phyloP scores from a whole-genome alignment of 2,888 invertebrate genomes.

The Athrips mouffetella region DNA sequence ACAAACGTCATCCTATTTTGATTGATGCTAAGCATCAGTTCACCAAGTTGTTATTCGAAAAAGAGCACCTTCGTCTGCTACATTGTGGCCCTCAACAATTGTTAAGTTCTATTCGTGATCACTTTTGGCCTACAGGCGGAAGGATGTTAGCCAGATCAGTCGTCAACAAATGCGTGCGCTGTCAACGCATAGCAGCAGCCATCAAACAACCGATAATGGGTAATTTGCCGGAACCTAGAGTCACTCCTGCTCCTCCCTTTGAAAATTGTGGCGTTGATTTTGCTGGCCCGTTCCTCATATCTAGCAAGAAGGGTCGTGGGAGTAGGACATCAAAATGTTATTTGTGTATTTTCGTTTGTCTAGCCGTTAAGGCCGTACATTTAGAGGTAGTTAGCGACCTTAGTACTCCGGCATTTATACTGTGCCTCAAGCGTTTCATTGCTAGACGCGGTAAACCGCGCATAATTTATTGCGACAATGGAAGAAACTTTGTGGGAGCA shows the following conservation, averaged over 20 bases:
- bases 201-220: slow-evolving; percentile 14
- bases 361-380: slow-evolving; percentile 1
- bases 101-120: neutral
- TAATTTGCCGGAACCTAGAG: slow-evolving; percentile 7
- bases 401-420: neutral
- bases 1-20: neutral
- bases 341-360: slow-evolving; percentile 5
- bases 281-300: slow-evolving; percentile 15
- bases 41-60: neutral
- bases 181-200: neutral
- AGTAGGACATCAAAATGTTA: neutral
- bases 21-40: neutral
- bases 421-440: neutral
- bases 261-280: slow-evolving; percentile 12
- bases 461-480: slow-evolving; percentile 6
- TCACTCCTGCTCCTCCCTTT: slow-evolving; percentile 5
- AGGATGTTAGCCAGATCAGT: neutral
- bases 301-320: slow-evolving; percentile 3
- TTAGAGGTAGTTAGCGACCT: slow-evolving; percentile 3
- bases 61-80: neutral
- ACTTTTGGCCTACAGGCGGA: neutral
- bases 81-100: neutral
- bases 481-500: neutral
- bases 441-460: slow-evolving; percentile 7
- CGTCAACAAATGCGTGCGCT: neutral